Percentiles rank a stretch among this genome's conserved stretches.
phyloP scores from a whole-genome alignment of 2,888 invertebrate species.

The Bugula neritina region DNA sequence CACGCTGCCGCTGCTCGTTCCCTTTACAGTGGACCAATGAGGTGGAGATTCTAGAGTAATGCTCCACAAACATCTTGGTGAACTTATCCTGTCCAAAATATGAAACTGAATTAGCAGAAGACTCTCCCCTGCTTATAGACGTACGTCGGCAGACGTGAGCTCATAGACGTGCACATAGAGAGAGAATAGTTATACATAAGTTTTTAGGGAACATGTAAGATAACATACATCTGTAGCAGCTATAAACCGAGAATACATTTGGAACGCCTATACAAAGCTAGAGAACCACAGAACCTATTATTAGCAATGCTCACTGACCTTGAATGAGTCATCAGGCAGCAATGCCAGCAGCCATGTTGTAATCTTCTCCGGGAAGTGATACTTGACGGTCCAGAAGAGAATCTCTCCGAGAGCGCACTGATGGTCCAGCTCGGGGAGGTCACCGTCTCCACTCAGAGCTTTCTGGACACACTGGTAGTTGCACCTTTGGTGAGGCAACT shows the following conservation, averaged over 20 bases:
- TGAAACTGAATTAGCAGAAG: too few species aligned
- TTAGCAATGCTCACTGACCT: too few species aligned
- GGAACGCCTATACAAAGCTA: background rate
- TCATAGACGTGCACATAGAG: too few species aligned
- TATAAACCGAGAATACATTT: background rate
- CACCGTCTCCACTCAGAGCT: slow-evolving; percentile 35
- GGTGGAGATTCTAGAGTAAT: slow-evolving; percentile 88
- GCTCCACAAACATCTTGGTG: slow-evolving; percentile 87
- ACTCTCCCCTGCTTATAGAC: too few species aligned
- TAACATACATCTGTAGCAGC: background rate
- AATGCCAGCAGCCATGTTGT: slow-evolving; percentile 90
- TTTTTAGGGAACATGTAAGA: too few species aligned
- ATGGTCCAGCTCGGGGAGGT: slow-evolving; percentile 38
- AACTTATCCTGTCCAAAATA: slow-evolving; percentile 66
- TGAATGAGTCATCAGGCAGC: slow-evolving; percentile 89
- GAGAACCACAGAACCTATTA: too few species aligned
- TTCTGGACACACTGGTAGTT: slow-evolving; percentile 10
- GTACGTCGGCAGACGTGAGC: too few species aligned
- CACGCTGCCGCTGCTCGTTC: slow-evolving; percentile 31
- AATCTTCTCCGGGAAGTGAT: slow-evolving; percentile 93
- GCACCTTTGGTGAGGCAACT: slow-evolving; percentile 10
- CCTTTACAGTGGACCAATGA: slow-evolving; percentile 66
- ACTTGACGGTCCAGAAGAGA: slow-evolving; percentile 95
- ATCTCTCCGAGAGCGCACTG: slow-evolving; percentile 68
- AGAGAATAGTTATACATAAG: too few species aligned